phyloP scores from a whole-genome alignment of 2,113 vertebrate genomes.

The Heliornis fulica region DNA sequence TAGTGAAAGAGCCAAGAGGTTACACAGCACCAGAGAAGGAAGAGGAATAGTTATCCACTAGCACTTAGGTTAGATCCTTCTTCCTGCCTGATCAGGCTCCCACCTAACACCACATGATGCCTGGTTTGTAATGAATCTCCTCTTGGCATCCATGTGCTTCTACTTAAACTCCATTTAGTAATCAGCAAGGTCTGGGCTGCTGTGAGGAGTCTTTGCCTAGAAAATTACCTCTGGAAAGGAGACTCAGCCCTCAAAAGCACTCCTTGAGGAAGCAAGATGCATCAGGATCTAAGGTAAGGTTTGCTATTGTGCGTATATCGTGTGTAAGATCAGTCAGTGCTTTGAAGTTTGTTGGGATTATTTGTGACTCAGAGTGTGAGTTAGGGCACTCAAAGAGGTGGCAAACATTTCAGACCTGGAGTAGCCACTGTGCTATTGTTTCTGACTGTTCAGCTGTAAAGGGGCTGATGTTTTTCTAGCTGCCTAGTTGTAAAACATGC shows the following conservation, averaged over 20 bases:
- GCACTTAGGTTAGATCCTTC: background rate
- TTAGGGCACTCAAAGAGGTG: background rate
- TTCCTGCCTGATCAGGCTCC: background rate
- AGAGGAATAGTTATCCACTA: background rate
- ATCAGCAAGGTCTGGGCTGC: background rate
- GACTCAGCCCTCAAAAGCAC: rapidly evolving
- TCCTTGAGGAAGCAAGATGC: background rate
- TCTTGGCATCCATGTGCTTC: background rate
- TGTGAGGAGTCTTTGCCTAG: background rate
- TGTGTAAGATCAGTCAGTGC: background rate
- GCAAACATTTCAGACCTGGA: background rate
- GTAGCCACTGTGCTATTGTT: background rate
- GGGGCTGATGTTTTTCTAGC: background rate
- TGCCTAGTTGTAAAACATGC: background rate
- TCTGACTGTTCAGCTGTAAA: background rate
- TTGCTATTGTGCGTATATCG: background rate
- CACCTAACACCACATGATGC: background rate
- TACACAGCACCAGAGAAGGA: background rate
- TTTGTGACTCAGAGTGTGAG: background rate
- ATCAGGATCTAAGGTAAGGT: background rate
- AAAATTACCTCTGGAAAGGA: background rate
- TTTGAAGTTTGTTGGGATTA: background rate
- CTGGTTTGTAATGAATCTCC: background rate
- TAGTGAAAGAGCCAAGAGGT: background rate
- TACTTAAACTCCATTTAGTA: background rate